These are phyloP conservation scores for Tragulus kanchil DNA, from an alignment of 2,113 vertebrate species.

Conservation along the genomic window DNA sequence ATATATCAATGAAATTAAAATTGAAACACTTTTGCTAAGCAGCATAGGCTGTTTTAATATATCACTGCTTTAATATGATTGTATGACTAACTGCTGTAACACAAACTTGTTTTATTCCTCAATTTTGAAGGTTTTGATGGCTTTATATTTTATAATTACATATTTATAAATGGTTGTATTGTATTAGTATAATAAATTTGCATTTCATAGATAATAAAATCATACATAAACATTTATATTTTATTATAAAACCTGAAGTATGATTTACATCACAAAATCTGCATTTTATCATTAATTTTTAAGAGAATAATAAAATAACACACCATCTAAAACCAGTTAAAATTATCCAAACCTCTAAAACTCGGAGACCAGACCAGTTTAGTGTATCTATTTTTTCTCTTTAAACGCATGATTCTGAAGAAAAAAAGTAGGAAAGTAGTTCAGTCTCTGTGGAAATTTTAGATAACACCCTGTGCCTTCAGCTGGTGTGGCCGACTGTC, in stretches of 20 bases:
- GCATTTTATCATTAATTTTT: neutral
- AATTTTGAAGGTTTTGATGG: neutral
- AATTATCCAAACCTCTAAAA: neutral
- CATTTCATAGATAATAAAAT: neutral
- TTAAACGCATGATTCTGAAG: neutral
- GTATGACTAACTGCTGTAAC: neutral
- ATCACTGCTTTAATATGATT: neutral
- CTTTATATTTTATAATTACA: neutral
- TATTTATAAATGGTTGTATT: neutral
- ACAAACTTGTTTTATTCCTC: neutral
- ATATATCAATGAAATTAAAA: neutral
- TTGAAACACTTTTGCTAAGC: neutral
- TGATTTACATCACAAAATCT: neutral
- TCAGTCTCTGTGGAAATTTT: neutral
- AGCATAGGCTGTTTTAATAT: neutral
- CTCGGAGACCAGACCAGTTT: neutral
- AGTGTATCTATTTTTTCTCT: neutral
- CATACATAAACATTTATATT: neutral
- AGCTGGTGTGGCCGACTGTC: neutral
- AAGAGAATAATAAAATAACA: constrained; percentile 3
- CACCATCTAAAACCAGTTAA: neutral
- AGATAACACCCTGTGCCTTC: neutral
- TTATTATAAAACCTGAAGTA: neutral
- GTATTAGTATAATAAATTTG: neutral
- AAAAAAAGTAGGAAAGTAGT: neutral